Base-by-base conservation (phyloP, 92 coral and sea anemone species). In the Zoanthus solanderi region DNA sequence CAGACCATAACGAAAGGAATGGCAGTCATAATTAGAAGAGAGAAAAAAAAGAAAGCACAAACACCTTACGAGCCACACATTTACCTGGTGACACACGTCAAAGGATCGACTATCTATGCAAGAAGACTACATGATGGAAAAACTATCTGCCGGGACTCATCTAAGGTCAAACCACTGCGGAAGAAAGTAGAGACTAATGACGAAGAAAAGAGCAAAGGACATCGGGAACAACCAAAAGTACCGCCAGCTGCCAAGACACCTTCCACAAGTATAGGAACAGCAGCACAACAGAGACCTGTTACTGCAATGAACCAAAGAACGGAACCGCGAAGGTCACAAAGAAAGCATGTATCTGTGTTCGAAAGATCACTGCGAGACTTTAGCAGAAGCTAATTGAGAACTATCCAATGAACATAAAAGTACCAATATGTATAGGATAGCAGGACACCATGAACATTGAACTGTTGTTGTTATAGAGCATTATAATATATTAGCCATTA, bases 61-160 rank as follows among this genome's bases (percentile, higher is more conserved):
- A 88, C 91, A 73, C 85, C 89, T 47, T 91, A 46, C 32, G 91
- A 91, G 79, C 93, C 91, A 53, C 82, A 91, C 89, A 88, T 91
- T 42, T 91, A 91, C 71, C 31, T 88, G 0, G 69, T 77, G n/a
- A 91, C 94, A 15, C 32, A 78, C 30, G 32, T 88, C 2, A 91
- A 88, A 53, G 86, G 94, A 66, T 91, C 94, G 2, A 91, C 91
- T 0, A 83, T 91, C 91, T 67, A 82, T 83, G 91, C 94, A 12
- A 83, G 91, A 73, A 83, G 94, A 72, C 31, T 91, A 16, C 76
- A 57, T 10, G 91, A 88, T 77, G 91, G 91, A 9, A 87, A 91
- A 56, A 84, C 85, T 44, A 84, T 53, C 5, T 91, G 84, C 85
- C 67, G 87, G 56, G 94, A 91, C 17, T 77, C 90, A 63, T 90